phyloP scores from a whole-genome alignment of 2,888 invertebrate species.

The Aphelenchoides bicaudatus region DNA sequence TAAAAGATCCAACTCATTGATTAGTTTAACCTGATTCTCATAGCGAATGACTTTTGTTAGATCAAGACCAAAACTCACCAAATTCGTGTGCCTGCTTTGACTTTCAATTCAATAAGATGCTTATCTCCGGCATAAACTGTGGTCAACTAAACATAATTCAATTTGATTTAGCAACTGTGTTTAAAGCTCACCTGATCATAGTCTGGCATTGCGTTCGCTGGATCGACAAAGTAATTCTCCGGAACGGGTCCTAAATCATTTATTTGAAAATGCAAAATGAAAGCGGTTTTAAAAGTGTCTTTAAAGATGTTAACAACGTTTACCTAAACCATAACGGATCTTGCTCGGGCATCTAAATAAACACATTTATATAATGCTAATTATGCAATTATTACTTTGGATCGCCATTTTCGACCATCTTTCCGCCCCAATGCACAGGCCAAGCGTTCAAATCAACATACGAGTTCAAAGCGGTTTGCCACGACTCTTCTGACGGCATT shows the following conservation, averaged over 20 bases:
- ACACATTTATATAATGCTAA: neutral
- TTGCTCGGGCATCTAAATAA: conserved; percentile 46
- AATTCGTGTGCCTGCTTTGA: conserved; percentile 37
- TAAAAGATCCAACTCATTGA: neutral
- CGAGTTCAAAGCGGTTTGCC: conserved; percentile 53
- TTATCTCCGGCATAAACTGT: conserved; percentile 60
- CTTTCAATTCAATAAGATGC: conserved; percentile 56
- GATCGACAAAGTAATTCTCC: conserved; percentile 54
- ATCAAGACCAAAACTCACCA: conserved; percentile 10
- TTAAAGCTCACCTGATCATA: too few species aligned
- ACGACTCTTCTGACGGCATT: conserved; percentile 56
- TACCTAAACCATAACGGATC: conserved; percentile 54
- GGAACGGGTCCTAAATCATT: conserved; percentile 59
- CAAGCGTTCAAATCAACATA: conserved; percentile 57
- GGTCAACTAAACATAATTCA: too few species aligned
- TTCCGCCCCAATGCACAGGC: conserved; percentile 59
- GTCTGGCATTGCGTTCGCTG: conserved; percentile 48
- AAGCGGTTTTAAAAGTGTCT: too few species aligned
- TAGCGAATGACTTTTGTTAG: neutral
- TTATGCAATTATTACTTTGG: conserved; percentile 28
- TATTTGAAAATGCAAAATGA: too few species aligned
- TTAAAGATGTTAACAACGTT: too few species aligned
- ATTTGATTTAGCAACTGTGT: too few species aligned
- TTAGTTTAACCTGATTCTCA: neutral
- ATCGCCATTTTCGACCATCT: conserved; percentile 40